Percentiles rank a stretch among this genome's conserved stretches.
Evolutionary conservation across 2,888 invertebrate species (phyloP).

Genomic region (Erebia epiphron): DNA sequence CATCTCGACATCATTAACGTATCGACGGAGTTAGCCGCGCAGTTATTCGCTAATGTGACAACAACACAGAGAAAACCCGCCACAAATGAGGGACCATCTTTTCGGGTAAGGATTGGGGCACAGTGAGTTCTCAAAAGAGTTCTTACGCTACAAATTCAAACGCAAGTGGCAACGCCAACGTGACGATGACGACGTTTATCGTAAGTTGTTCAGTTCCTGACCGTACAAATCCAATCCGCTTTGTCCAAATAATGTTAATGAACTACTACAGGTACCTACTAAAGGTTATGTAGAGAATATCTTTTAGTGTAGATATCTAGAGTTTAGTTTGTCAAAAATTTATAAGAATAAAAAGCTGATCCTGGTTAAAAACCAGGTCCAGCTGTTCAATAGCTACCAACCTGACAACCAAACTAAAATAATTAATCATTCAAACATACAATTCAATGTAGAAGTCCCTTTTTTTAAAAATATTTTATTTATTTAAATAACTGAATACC

Average conservation of each 20-base stretch:
- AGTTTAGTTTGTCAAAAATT: neutral
- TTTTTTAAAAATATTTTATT: too few species aligned
- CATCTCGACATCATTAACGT: constrained; percentile 80
- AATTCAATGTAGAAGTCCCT: too few species aligned
- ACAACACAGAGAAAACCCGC: constrained; percentile 78
- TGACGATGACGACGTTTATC: neutral
- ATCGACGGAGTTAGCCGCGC: constrained; percentile 70
- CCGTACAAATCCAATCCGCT: too few species aligned
- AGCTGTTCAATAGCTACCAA: too few species aligned
- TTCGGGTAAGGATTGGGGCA: constrained; percentile 60
- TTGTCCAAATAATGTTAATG: neutral
- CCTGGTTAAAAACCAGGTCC: too few species aligned
- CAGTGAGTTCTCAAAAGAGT: constrained; percentile 41
- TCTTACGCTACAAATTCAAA: neutral
- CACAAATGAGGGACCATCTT: constrained; percentile 78
- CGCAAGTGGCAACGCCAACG: neutral
- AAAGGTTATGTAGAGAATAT: too few species aligned
- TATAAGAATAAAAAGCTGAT: neutral
- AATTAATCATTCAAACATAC: too few species aligned
- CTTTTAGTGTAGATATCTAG: neutral
- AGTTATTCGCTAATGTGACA: constrained; percentile 83
- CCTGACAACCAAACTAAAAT: too few species aligned
- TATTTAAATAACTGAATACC: too few species aligned
- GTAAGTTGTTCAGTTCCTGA: neutral
- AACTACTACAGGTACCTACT: too few species aligned